Evolutionary conservation across 2,888 invertebrate species (phyloP).

Genomic region (Pasiphila rectangulata): DNA sequence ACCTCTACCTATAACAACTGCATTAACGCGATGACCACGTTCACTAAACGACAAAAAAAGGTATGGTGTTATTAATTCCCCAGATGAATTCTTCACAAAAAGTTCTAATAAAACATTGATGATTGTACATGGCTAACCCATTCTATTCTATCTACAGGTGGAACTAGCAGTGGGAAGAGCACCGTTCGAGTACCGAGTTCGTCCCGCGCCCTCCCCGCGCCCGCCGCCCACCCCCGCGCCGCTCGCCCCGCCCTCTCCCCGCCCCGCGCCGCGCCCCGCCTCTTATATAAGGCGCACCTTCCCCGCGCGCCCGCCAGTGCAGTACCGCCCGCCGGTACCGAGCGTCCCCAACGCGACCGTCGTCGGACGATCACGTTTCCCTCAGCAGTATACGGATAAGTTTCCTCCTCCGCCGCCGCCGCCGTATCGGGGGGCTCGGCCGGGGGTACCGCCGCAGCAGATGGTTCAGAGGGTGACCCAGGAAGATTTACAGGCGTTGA

Average conservation of each 20-base stretch:
- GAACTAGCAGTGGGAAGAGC: conserved; percentile 67
- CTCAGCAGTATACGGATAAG: conserved; percentile 29
- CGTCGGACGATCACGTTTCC: conserved; percentile 39
- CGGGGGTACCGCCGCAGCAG: conserved; percentile 40
- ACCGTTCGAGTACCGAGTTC: conserved; percentile 63
- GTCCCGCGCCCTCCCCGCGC: conserved; percentile 36
- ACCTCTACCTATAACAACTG: too few species aligned
- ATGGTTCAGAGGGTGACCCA: conserved; percentile 51
- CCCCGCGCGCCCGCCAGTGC: conserved; percentile 35
- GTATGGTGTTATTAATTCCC: too few species aligned
- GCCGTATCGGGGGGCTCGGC: conserved; percentile 37
- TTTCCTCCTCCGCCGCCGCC: conserved; percentile 41
- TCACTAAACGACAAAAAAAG: too few species aligned
- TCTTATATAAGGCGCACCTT: conserved; percentile 38
- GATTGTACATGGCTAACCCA: too few species aligned
- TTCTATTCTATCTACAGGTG: conserved; percentile 47
- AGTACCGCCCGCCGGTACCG: conserved; percentile 33
- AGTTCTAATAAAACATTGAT: too few species aligned
- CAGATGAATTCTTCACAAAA: too few species aligned
- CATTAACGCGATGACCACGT: too few species aligned
- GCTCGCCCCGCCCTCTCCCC: conserved; percentile 33
- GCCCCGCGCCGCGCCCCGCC: conserved; percentile 32
- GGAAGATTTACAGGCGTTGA: conserved; percentile 71
- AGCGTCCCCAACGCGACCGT: conserved; percentile 31
- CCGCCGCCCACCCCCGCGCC: conserved; percentile 26